A percentile compares a stretch with the other conserved stretches of the same genome.
phyloP scores from a whole-genome alignment of 2,888 invertebrate genomes.

The Meliscaeva auricollis region DNA sequence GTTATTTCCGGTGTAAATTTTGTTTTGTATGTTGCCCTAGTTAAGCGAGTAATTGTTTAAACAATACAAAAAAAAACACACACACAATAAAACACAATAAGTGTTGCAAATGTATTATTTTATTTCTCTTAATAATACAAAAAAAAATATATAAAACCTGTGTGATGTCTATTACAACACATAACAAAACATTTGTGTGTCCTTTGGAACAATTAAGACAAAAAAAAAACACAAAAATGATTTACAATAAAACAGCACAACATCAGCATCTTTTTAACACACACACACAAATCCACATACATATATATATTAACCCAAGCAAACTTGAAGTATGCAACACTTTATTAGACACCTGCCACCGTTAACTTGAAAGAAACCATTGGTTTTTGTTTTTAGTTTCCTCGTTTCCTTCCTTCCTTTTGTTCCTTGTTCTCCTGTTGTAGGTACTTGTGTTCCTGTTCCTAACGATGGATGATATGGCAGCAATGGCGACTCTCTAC shows the following conservation, averaged over 20 bases:
- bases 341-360: constrained; percentile 62
- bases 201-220: constrained; percentile 28
- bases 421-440: constrained; percentile 9
- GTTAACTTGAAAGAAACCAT: constrained; percentile 66
- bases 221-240: constrained; percentile 17
- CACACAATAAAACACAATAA: constrained; percentile 54
- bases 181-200: not conserved
- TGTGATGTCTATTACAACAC: constrained; percentile 30
- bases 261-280: not conserved
- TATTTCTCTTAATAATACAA: not conserved
- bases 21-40: constrained; percentile 65
- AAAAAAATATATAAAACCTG: constrained; percentile 49
- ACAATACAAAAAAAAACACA: too few relatives aligned
- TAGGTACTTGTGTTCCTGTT: constrained; percentile 22
- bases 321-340: constrained; percentile 58
- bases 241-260: constrained; percentile 9
- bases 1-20: constrained; percentile 69
- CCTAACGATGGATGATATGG: constrained; percentile 2
- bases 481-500: not conserved
- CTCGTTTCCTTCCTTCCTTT: constrained; percentile 33
- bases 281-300: constrained; percentile 7
- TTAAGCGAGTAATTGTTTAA: constrained; percentile 63
- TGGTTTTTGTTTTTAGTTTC: constrained; percentile 48
- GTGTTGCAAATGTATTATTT: constrained; percentile 58
- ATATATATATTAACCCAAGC: constrained; percentile 40